Evolutionary conservation across 1,140 invertebrate species (phyloP), one percentile per base, ranked within the genome.

Genomic region (Kradibia gibbosae): DNA sequence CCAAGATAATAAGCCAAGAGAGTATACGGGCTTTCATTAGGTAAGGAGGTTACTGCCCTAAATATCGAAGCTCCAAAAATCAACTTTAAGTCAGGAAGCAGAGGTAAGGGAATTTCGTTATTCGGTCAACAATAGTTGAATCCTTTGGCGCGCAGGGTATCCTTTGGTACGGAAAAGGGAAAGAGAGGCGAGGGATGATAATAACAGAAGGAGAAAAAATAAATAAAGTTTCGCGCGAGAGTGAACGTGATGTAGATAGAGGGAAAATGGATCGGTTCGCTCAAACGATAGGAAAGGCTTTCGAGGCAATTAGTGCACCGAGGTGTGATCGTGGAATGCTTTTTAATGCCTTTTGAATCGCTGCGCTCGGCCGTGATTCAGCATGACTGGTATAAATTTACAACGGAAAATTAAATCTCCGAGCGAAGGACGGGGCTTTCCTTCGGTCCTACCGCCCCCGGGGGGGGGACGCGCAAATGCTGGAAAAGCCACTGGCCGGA

Each of bases 291-390:
- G 11, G 36, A n/a, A 28, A 67, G 5, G 25, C 62, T 39, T 39
- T 67, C 0, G 34, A 39, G 22, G 34, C 36, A 67, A 67, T n/a
- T 39, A 39, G 34, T 39, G 20, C 34, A 39, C n/a, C 5, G 17
- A 22, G 22, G 20, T 67, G 34, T 8, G 15, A 8, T 17, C 3
- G 25, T 34, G 13, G 7, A 62, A n/a, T 67, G 62, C 62, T 39
- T 39, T 67, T 67, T 67, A 67, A 67, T 67, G 17, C 39, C 62
- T 67, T 67, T 65, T 1, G 34, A 39, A 67, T 67, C 0, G 28
- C 17, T 39, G 22, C 0, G 62, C 22, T 67, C 1, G 0, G 4
- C n/a, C 13, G 20, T 8, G 34, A 67, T 39, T 67, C 34, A 39
- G 34, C 28, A 22, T n/a, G 62, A 67, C 34, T 67, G 8, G 57